Evolutionary conservation across 2,797 vertebrate species (phyloP).

Genomic region (Schizopygopsis pylzovi): DNA sequence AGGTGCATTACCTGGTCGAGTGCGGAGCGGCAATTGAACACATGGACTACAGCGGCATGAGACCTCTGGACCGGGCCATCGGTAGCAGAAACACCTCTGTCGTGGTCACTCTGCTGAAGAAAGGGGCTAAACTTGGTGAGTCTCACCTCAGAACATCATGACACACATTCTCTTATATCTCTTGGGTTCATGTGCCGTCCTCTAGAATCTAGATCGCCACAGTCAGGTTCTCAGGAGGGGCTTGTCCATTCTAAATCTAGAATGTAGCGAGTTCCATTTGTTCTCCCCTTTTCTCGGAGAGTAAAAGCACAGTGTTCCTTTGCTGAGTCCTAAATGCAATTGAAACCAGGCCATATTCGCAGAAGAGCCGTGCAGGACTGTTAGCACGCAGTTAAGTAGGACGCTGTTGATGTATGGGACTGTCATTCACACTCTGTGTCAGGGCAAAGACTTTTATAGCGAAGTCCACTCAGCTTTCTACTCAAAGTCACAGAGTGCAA

Average conservation of each 20-base stretch:
- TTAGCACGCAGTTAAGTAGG: slow-evolving; percentile 54
- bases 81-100: slow-evolving; percentile 93
- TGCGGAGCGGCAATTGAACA: slow-evolving; percentile 91
- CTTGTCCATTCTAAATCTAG: slow-evolving; percentile 55
- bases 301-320: slow-evolving; percentile 41
- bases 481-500: slow-evolving; percentile 32
- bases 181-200: slow-evolving; percentile 29
- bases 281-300: slow-evolving; percentile 21
- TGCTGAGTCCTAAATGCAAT: slow-evolving; percentile 55
- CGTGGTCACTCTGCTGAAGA: slow-evolving; percentile 90
- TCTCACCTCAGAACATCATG: slow-evolving; percentile 48
- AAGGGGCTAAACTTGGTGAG: slow-evolving; percentile 92
- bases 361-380: slow-evolving; percentile 40
- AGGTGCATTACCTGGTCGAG: slow-evolving; percentile 93
- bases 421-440: slow-evolving; percentile 15
- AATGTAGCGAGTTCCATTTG: slow-evolving; percentile 33
- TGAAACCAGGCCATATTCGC: slow-evolving; percentile 56
- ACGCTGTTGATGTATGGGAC: slow-evolving; percentile 51
- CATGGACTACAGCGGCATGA: slow-evolving; percentile 87
- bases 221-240: slow-evolving; percentile 48
- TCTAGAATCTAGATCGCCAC: slow-evolving; percentile 55
- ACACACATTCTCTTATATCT: slow-evolving; percentile 28
- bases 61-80: slow-evolving; percentile 85
- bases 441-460: slow-evolving; percentile 33
- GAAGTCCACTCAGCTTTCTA: slow-evolving; percentile 32